A percentile compares a stretch with the other conserved stretches of the same genome.
Conservation (phyloP, 2,888 invertebrate species). For the Cordylochernes scorpioides region DNA sequence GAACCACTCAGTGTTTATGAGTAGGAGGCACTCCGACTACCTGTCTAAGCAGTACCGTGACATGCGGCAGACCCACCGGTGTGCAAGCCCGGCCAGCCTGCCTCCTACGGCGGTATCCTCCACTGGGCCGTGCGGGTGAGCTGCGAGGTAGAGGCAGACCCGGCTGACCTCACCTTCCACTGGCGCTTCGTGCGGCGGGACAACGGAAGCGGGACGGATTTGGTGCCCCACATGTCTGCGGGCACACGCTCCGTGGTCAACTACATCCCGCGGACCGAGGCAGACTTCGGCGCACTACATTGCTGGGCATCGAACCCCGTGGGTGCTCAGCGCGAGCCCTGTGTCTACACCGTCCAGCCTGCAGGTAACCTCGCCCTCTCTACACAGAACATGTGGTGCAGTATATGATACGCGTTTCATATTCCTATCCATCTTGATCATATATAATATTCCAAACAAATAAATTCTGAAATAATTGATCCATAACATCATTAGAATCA, state of each 20-base stretch:
- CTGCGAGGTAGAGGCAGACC: slow-evolving; percentile 15
- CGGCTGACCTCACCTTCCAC: slow-evolving; percentile 38
- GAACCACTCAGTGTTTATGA: too few relatives aligned
- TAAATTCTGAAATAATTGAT: too few relatives aligned
- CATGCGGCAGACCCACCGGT: slow-evolving; percentile 32
- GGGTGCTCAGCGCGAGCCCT: slow-evolving; percentile 14
- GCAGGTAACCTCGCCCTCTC: too few relatives aligned
- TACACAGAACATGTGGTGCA: too few relatives aligned
- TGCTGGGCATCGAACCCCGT: slow-evolving; percentile 16
- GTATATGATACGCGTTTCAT: too few relatives aligned
- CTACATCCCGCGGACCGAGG: slow-evolving; percentile 16
- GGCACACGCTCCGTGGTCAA: slow-evolving; percentile 12
- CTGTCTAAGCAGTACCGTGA: too few relatives aligned
- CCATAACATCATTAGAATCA: too few relatives aligned
- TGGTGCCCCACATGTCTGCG: slow-evolving; percentile 6
- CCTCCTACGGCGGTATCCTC: slow-evolving; percentile 13
- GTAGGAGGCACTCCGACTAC: too few relatives aligned
- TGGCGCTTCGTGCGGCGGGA: slow-evolving; percentile 95
- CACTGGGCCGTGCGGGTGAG: slow-evolving; percentile 14
- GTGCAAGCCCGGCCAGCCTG: slow-evolving; percentile 14
- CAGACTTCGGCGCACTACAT: slow-evolving; percentile 16
- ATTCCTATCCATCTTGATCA: too few relatives aligned
- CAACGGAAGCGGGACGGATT: slow-evolving; percentile 25
- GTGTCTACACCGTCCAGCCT: slow-evolving; percentile 15
- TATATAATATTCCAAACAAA: too few relatives aligned